These are phyloP conservation scores for Dryomyza anilis DNA, from an alignment of 2,888 invertebrate genomes.

Conservation along the genomic window DNA sequence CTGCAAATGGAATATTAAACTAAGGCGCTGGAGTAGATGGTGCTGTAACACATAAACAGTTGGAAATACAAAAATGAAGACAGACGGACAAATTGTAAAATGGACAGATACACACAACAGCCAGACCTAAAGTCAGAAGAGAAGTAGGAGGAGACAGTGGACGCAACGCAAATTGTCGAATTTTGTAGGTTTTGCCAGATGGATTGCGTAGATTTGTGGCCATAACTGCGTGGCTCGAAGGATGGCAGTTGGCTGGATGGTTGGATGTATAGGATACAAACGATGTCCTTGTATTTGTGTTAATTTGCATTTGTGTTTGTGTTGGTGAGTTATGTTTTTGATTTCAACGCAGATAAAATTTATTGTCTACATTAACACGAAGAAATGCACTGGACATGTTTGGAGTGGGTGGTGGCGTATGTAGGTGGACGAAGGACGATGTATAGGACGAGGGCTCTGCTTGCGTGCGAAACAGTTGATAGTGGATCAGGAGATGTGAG, in stretches of 20 bases:
- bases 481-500: background rate
- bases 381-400: background rate
- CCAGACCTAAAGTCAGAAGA: background rate
- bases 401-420: background rate
- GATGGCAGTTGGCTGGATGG: no score
- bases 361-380: constrained; percentile 22
- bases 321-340: constrained; percentile 23
- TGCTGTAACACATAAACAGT: background rate
- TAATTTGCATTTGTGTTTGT: no score
- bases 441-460: no score
- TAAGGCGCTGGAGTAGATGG: no score
- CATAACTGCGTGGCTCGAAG: background rate
- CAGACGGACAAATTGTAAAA: background rate
- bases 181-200: background rate
- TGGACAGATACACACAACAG: background rate
- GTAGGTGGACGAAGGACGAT: background rate
- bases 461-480: background rate
- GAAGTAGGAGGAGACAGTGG: background rate
- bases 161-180: background rate
- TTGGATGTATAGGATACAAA: no score
- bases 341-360: constrained; percentile 21
- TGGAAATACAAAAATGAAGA: background rate
- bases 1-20: no score
- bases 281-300: background rate
- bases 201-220: constrained; percentile 17